Conservation (phyloP, 2,888 invertebrate genomes). For the Alloscopus bannaensis region DNA sequence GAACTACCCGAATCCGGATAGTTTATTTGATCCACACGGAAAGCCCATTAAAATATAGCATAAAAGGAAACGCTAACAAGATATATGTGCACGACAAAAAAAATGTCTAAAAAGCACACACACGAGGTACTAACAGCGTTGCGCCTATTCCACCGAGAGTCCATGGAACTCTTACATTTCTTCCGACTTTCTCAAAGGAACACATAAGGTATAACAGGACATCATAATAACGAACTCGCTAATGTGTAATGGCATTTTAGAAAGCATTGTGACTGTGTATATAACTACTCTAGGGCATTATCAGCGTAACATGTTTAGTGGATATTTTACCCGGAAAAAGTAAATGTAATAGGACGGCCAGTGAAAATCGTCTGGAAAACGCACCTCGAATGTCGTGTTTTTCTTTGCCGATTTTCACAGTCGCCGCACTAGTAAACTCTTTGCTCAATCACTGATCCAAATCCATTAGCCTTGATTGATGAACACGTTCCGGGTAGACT, state of each 20-base stretch:
- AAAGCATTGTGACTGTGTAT: slow-evolving; percentile 20
- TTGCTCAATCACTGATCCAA: too few relatives aligned
- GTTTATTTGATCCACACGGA: slow-evolving; percentile 60
- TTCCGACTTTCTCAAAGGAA: slow-evolving; percentile 1
- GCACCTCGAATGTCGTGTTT: not conserved
- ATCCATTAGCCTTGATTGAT: too few relatives aligned
- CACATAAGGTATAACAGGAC: too few relatives aligned
- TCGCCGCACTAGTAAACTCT: too few relatives aligned
- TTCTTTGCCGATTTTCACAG: slow-evolving; percentile 27
- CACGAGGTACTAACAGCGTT: too few relatives aligned
- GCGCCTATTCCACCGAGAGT: too few relatives aligned
- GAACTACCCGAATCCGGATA: slow-evolving; percentile 60
- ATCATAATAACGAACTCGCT: slow-evolving; percentile 3
- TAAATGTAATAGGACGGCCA: slow-evolving; percentile 28
- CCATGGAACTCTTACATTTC: too few relatives aligned
- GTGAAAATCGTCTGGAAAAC: slow-evolving; percentile 31
- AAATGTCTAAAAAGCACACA: not conserved
- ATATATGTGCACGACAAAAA: slow-evolving; percentile 15
- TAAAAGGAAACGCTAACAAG: slow-evolving; percentile 11
- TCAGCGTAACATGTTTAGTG: slow-evolving; percentile 21
- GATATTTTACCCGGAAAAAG: slow-evolving; percentile 53
- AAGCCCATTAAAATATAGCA: slow-evolving; percentile 60
- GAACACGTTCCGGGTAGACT: slow-evolving; percentile 34
- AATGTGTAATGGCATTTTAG: slow-evolving; percentile 41
- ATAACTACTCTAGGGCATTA: slow-evolving; percentile 37